Evolutionary conservation across 2,888 invertebrate species (phyloP), one percentile per base, ranked within the genome.

Genomic region (Hirtodrosophila histrioides): DNA sequence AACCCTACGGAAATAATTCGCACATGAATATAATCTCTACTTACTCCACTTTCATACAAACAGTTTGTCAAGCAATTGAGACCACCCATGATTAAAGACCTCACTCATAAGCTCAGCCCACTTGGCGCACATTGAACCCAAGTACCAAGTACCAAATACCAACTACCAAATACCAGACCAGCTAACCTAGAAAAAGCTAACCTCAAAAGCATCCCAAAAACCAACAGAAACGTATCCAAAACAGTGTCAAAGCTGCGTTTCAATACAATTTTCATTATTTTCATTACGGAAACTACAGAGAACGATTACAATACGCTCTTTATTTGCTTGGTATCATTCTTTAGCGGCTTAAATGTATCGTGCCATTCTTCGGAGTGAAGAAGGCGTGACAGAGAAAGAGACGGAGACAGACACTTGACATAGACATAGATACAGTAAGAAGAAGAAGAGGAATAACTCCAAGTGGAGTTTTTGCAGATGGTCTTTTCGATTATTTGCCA

Each of bases 51-150:
- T 49, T 54, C 12, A 29, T 9, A 8, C 5, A 12, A 4, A 8
- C 17, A 9, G 2, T n/a, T 10, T 31, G 9, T 35, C 49, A 8
- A 5, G n/a, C 53, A 63, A 54, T 75, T 41, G 37, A 7, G 70
- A 66, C 73, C 73, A 73, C 74, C 73, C 60, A 55, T 56, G 39
- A 51, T 54, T 37, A 35, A 45, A 60, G 67, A 54, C 35, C 64
- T 45, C 4, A 45, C n/a, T 36, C 55, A 7, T 3, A 27, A 24
- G n/a, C 35, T 37, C 40, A 58, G 48, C 36, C 56, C 66, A 67
- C 45, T 65, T 79, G 81, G 61, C 61, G 80, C 75, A 68, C 81
- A 84, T 69, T 86, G 88, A 76, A 81, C 88, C 49, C 70, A 64
- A 63, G 51, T 50, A 50, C 73, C 65, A 64, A 78, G 83, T 75